phyloP scores from a whole-genome alignment of 2,113 vertebrate genomes.

The Mungos mungo region DNA sequence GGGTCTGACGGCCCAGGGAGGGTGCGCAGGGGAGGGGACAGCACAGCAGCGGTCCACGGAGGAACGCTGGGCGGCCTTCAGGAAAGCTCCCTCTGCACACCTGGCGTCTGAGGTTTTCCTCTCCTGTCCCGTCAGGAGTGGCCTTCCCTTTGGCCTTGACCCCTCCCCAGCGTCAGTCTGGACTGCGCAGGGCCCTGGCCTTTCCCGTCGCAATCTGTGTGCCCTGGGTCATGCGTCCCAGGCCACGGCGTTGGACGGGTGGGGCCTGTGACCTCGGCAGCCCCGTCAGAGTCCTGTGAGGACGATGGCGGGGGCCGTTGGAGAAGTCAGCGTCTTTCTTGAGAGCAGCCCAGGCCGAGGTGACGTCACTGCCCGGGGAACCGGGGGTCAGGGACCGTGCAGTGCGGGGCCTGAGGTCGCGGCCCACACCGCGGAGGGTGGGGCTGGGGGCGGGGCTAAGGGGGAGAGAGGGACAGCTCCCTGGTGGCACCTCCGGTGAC shows the following conservation, averaged over 20 bases:
- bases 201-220: neutral
- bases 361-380: too few relatives aligned
- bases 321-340: neutral
- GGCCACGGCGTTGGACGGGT: rapidly evolving
- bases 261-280: neutral
- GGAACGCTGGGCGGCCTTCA: rapidly evolving
- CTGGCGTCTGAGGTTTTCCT: rapidly evolving
- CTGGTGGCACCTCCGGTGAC: neutral
- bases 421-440: neutral
- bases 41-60: neutral
- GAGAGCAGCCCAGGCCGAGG: neutral
- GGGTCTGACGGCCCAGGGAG: neutral
- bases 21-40: rapidly evolving
- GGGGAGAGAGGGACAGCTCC: neutral
- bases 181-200: neutral
- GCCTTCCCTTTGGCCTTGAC: neutral
- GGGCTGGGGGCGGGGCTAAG: too few relatives aligned
- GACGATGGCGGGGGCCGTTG: rapidly evolving
- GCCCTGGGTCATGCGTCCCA: rapidly evolving
- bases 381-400: neutral
- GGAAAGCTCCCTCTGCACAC: too few relatives aligned
- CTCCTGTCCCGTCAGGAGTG: neutral
- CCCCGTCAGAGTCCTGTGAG: neutral
- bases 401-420: neutral
- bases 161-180: neutral